Evolutionary conservation across 2,888 invertebrate species (phyloP), one percentile per base, ranked within the genome.

Genomic region (Ditylenchus weischeri): DNA sequence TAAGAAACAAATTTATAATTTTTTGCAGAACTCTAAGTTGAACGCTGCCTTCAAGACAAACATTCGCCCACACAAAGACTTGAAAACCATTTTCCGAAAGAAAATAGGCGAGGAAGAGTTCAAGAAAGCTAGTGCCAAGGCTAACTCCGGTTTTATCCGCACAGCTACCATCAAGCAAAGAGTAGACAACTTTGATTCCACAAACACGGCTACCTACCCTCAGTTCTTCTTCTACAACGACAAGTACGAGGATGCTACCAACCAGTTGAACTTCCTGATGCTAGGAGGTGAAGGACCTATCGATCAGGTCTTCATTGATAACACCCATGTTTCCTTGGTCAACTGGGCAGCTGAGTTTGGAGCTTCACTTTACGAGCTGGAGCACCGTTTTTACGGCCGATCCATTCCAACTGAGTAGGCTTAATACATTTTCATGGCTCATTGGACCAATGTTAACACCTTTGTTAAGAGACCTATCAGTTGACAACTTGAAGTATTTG

Each of bases 241-340:
- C 85, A 85, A 29, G 88, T 88, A 59, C 90, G 35, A 29, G 11
- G 92, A 0, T n/a, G 21, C 23, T 13, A 21, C 11, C 15, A 29
- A 23, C n/a, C 35, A 59, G 10, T 23, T 63, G 18, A 88, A 92
- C n/a, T 94, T 95, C 83, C 84, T 95, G 8, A 90, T 92, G 91
- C 91, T 94, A 77, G 93, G 93, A 0, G 94, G 94, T 1, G 94
- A 95, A 86, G 92, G 90, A 0, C 88, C 89, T n/a, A 48, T 71
- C 35, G 36, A 38, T 8, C 43, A 19, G 23, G 43, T 47, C 36
- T 71, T 61, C 48, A 51, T 70, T n/a, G 70, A 67, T 21, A 19
- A 48, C 38, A 64, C 54, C 62, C 49, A 57, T 38, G 54, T 62
- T n/a, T 57, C 63, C 5, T 68, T 59, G 21, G 70, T 72, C 38